Conservation (phyloP, 2,888 invertebrate species). For the Erpobdella octoculata region DNA sequence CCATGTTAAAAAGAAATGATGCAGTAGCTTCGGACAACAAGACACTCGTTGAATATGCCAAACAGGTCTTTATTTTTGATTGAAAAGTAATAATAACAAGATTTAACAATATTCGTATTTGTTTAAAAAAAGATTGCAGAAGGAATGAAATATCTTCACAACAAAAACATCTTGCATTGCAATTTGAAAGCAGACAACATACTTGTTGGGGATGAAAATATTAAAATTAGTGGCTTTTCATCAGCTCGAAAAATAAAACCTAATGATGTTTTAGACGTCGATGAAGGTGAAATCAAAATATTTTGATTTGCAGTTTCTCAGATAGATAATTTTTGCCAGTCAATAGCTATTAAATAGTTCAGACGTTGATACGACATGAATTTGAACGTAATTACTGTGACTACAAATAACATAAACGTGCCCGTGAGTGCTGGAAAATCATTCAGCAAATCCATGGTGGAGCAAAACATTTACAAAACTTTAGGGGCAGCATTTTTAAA, state of each 20-base stretch:
- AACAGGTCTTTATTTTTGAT: background rate
- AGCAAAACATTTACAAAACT: no score
- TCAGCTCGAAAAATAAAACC: background rate
- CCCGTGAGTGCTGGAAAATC: no score
- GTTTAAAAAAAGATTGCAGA: background rate
- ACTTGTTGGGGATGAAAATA: background rate
- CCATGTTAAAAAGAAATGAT: background rate
- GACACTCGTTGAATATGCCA: background rate
- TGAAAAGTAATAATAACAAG: background rate
- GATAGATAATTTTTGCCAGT: no score
- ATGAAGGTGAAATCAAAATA: background rate
- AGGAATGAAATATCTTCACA: background rate
- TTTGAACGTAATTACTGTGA: no score
- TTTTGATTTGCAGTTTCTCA: no score
- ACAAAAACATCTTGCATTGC: background rate
- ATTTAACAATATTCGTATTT: background rate
- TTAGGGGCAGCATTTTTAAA: no score
- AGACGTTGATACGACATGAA: no score
- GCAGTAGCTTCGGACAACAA: background rate
- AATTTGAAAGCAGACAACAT: conserved; percentile 3
- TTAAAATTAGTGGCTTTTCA: background rate
- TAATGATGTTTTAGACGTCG: background rate
- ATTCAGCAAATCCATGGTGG: no score
- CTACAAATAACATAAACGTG: no score
- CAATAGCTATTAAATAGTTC: no score